phyloP scores from a whole-genome alignment of 2,797 vertebrate genomes.

The Echeneis naucrates region DNA sequence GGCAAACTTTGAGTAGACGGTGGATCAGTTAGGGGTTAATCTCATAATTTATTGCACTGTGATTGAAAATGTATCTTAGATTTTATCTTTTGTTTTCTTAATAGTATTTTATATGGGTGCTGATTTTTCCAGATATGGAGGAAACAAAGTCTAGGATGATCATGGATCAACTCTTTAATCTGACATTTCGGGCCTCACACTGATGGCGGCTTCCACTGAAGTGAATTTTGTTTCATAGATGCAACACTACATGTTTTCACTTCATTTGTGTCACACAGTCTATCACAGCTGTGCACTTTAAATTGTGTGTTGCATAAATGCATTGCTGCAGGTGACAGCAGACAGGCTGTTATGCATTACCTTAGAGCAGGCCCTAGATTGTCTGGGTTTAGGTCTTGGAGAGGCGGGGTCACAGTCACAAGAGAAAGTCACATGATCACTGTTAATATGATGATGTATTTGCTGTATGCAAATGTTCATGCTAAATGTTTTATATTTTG shows the following conservation, averaged over 20 bases:
- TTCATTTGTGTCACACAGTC: constrained; percentile 17
- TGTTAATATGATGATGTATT: neutral
- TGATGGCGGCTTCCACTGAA: constrained; percentile 8
- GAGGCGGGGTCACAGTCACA: too few relatives aligned
- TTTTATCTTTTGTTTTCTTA: constrained; percentile 31
- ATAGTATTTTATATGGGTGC: constrained; percentile 47
- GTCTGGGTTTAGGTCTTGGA: constrained; percentile 7
- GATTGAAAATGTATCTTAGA: constrained; percentile 58
- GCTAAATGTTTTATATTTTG: constrained; percentile 16
- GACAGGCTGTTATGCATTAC: constrained; percentile 37
- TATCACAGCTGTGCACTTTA: constrained; percentile 69
- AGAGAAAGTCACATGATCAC: neutral
- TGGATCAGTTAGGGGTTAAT: constrained; percentile 35
- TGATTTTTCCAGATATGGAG: constrained; percentile 23
- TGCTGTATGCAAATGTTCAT: constrained; percentile 3
- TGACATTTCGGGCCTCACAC: constrained; percentile 51
- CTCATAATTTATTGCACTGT: constrained; percentile 77
- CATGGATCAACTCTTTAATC: too few relatives aligned
- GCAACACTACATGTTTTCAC: constrained; percentile 26
- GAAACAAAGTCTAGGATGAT: neutral
- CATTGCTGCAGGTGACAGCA: neutral
- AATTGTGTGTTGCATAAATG: constrained; percentile 27
- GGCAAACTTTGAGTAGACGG: constrained; percentile 12
- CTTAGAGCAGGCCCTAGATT: constrained; percentile 13
- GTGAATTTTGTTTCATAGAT: constrained; percentile 22